Evolutionary conservation across 2,113 vertebrate genomes (phyloP), one percentile per base, ranked within the genome.

Genomic region (Oriolus oriolus): DNA sequence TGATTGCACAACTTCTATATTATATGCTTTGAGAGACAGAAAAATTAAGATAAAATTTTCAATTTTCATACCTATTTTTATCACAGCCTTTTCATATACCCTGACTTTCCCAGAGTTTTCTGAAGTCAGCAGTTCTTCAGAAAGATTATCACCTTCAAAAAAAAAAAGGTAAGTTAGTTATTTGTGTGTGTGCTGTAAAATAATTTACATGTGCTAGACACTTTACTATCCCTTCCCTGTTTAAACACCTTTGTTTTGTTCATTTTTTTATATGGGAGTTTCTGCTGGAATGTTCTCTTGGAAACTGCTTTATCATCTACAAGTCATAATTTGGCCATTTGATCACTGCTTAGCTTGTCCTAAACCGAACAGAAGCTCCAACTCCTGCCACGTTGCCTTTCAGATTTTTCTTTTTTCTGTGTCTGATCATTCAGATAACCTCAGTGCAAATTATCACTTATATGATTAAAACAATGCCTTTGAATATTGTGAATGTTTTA

Each of bases 41-140:
- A 71, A 93, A 92, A 86, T 81, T 91, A 81, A 88, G 88, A 93
- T 80, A 42, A 84, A 70, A 71, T 71, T 86, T 97, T 93, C 59
- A 84, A 63, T 84, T 50, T 88, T 90, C 11, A 24, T 87, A 81
- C 60, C 37, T 78, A 92, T 81, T 92, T 94, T 95, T 89, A 92
- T 88, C 59, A 54, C 37, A 77, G 35, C 1, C n/a, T 54, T 86
- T 92, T 90, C 66, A 94, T 31, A 77, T 61, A 83, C 59, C 28
- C 63, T 96, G 87, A 75, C 82, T 90, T 93, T 81, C 17, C 12
- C 11, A 57, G 24, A 28, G 26, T 71, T 81, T 74, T 88, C 44
- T 71, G 22, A 81, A 93, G 47, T 96, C 90, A 96, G 90, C 85
- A 91, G 23, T 91, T 94, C 53, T 85, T 77, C 49, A 90, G 37